phyloP scores from a whole-genome alignment of 2,113 vertebrate genomes.

The Rhabdomys dilectus region DNA sequence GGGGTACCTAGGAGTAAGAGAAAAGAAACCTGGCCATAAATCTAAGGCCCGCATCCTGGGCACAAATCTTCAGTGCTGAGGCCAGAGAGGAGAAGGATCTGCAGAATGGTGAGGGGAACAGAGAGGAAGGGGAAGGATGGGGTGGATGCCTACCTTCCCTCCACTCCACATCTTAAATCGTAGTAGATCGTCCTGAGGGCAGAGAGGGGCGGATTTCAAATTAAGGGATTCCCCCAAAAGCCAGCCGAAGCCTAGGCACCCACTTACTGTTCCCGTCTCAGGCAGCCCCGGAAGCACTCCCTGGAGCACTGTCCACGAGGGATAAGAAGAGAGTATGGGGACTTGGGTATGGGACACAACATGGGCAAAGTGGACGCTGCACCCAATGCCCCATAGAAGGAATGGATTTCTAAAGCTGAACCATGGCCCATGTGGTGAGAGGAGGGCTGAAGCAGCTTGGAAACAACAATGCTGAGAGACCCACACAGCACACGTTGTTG shows the following conservation, averaged over 20 bases:
- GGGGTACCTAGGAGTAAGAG: not conserved
- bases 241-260: constrained; percentile 67
- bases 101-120: not conserved
- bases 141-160: not conserved
- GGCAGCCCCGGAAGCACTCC: not conserved
- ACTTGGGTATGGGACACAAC: not conserved
- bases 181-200: not conserved
- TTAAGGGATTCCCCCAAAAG: constrained; percentile 71
- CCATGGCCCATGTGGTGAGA: fast-evolving
- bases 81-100: not conserved
- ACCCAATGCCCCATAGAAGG: not conserved
- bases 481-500: constrained; percentile 83
- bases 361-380: not conserved
- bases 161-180: not conserved
- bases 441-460: constrained; percentile 37
- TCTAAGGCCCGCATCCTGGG: not conserved
- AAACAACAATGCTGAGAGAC: constrained; percentile 76
- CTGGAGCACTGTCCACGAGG: not conserved
- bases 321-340: not conserved
- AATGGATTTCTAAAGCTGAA: not conserved
- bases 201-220: constrained; percentile 2
- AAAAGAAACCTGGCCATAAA: not conserved
- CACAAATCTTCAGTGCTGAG: not conserved
- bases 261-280: not conserved
- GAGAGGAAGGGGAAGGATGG: not conserved